Conservation (phyloP, 2,888 invertebrate genomes). For the Teleiodes luculella region DNA sequence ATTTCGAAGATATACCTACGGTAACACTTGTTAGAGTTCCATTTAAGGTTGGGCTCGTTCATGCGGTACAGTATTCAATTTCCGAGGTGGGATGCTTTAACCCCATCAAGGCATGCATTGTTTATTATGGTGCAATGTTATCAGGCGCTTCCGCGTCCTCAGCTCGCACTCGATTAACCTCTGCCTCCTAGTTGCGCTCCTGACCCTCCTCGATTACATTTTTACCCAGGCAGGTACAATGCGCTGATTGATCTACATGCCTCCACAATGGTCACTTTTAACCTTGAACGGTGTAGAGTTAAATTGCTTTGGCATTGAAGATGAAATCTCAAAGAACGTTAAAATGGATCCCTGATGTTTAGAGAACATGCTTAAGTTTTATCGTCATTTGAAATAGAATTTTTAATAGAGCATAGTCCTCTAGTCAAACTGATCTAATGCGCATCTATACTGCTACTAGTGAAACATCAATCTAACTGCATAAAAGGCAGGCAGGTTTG, state of each 20-base stretch:
- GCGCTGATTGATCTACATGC: slow-evolving; percentile 48
- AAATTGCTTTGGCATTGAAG: slow-evolving; percentile 2
- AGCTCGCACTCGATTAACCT: slow-evolving; percentile 63
- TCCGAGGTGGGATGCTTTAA: slow-evolving; percentile 8
- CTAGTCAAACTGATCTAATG: slow-evolving; percentile 1
- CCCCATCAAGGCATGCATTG: slow-evolving; percentile 38
- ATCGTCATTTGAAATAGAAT: too few relatives aligned
- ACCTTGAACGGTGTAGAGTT: slow-evolving; percentile 7
- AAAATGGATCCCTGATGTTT: slow-evolving; percentile 2
- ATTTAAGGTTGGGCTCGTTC: not conserved
- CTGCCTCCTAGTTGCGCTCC: slow-evolving; percentile 43
- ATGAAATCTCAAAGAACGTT: not conserved
- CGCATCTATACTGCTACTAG: not conserved
- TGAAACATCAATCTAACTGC: not conserved
- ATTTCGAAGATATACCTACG: slow-evolving; percentile 5
- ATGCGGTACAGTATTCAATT: slow-evolving; percentile 10
- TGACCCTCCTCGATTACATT: slow-evolving; percentile 44
- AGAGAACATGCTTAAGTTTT: slow-evolving; percentile 2
- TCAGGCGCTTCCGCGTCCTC: slow-evolving; percentile 46
- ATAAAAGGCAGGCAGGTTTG: not conserved
- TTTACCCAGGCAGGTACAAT: slow-evolving; percentile 47
- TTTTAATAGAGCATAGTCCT: too few relatives aligned
- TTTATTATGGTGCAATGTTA: slow-evolving; percentile 46
- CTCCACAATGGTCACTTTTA: slow-evolving; percentile 10
- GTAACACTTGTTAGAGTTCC: slow-evolving; percentile 2